Evolutionary conservation across 1,140 invertebrate species (phyloP), one percentile per base, ranked within the genome.

Genomic region (Drosophila sp.): DNA sequence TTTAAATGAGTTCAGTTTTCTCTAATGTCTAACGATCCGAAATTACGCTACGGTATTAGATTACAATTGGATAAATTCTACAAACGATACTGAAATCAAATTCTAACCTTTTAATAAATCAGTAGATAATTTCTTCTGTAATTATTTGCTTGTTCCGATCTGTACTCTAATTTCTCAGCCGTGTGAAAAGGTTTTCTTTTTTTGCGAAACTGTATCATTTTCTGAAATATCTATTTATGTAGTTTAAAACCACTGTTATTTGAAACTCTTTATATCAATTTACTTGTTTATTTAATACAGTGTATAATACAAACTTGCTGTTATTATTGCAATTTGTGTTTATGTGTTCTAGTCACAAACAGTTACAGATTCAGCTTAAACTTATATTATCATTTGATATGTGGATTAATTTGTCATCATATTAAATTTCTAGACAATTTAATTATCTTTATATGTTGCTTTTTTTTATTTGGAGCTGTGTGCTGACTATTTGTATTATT

Each of bases 331-430:
- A 7, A 13, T 14, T 18, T 32, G 9, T 32, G 8, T 13, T 18
- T 29, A n/a, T 27, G 48, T 62, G 14, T 11, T 41, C 11, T 8
- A 13, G 36, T 38, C 36, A 38, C 36, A 38, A n/a, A 38, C 66
- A 51, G 43, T 34, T 50, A 29, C 21, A 67, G 4, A 14, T 43
- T 21, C 18, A 40, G 57, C 8, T 13, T 48, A 38, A 11, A 5
- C 38, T 27, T 58, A 38, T 62, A 46, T 70, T 27, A 45, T 38
- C 48, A 57, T 48, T 66, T 66, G 64, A 66, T 50, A 70, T 21
- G 51, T 53, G 67, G 67, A 71, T 71, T 65, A 65, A 65, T 71
- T 65, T 71, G 43, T 57, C 61, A 29, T 56, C 32, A 16, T 65
- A 71, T 71, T 71, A 57, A 41, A 72, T 65, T 72, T 56, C 53